Conservation (phyloP, 2,888 invertebrate genomes). For the Ganaspis brasiliensis region DNA sequence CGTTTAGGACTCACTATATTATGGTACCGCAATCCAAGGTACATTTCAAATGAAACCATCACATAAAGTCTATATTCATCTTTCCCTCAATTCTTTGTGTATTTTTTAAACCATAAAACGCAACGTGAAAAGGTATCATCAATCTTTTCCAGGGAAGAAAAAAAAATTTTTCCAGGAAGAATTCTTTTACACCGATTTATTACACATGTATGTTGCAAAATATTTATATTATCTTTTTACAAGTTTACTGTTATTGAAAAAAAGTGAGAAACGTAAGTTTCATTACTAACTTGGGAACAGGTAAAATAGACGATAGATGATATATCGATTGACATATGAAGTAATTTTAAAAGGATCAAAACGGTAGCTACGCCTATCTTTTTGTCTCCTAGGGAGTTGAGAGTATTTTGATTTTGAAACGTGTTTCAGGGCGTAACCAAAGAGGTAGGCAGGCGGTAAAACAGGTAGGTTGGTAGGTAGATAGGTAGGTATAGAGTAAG, state of each 20-base stretch:
- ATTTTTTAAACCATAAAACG: slow-evolving; percentile 16
- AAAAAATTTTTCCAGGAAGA: not conserved
- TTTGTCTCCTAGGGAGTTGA: slow-evolving; percentile 1
- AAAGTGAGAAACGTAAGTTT: too few species aligned
- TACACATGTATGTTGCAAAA: not conserved
- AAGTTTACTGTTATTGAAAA: too few species aligned
- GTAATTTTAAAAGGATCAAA: not conserved
- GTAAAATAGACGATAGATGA: too few species aligned
- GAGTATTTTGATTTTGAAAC: slow-evolving; percentile 46
- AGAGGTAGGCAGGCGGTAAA: slow-evolving; percentile 67
- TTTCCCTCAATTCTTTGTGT: not conserved
- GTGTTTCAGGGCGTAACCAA: slow-evolving; percentile 76
- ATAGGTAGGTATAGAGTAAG: slow-evolving; percentile 72
- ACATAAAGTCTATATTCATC: not conserved
- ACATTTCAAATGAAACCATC: slow-evolving; percentile 1
- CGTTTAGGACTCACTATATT: not conserved
- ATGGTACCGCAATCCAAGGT: not conserved
- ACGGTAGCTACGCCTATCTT: slow-evolving; percentile 31
- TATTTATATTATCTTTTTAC: too few species aligned
- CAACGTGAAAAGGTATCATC: not conserved
- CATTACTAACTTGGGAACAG: too few species aligned
- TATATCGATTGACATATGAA: not conserved
- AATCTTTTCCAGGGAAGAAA: not conserved
- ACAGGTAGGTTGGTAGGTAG: slow-evolving; percentile 64
- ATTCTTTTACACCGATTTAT: too few species aligned